Percentiles rank a stretch among this genome's conserved stretches.
These are phyloP conservation scores for Phymastichus coffea DNA, from an alignment of 1,140 invertebrate genomes.

Conservation along the genomic window DNA sequence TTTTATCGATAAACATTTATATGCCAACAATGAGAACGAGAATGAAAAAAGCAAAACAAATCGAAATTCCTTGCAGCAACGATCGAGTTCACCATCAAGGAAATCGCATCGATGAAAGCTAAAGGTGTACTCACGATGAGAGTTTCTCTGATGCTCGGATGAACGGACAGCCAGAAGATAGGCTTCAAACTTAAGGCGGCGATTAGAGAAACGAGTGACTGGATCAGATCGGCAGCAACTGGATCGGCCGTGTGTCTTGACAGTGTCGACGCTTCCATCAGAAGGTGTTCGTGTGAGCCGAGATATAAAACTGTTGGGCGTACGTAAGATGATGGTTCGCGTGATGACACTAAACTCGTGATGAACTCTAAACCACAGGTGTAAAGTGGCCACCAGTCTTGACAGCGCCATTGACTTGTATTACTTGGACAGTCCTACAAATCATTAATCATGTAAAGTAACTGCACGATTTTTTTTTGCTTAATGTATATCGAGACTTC, in stretches of 20 bases:
- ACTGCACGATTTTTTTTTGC: too few species aligned
- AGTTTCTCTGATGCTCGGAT: slow-evolving; percentile 46
- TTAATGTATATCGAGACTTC: too few species aligned
- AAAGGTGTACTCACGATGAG: slow-evolving; percentile 44
- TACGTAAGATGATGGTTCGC: slow-evolving; percentile 36
- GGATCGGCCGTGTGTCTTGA: slow-evolving; percentile 51
- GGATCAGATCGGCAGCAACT: slow-evolving; percentile 51
- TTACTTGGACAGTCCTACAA: slow-evolving; percentile 34
- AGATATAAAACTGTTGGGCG: slow-evolving; percentile 40
- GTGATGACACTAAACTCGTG: slow-evolving; percentile 43
- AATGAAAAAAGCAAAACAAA: too few species aligned
- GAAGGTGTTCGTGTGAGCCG: slow-evolving; percentile 49
- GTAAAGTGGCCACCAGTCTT: slow-evolving; percentile 54
- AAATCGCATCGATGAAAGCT: too few species aligned
- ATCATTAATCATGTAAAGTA: too few species aligned
- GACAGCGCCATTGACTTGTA: slow-evolving; percentile 47
- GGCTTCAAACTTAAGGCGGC: slow-evolving; percentile 43
- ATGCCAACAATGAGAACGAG: too few species aligned
- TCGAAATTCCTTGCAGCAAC: too few species aligned
- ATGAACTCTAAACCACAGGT: slow-evolving; percentile 50
- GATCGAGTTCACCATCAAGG: too few species aligned
- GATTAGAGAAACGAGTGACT: slow-evolving; percentile 51
- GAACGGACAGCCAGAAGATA: slow-evolving; percentile 47
- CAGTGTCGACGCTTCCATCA: slow-evolving; percentile 48
- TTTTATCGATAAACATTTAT: too few species aligned